A percentile compares a stretch with the other conserved stretches of the same genome.
phyloP scores from a whole-genome alignment of 1,140 invertebrate genomes.

The Bombus superbus region DNA sequence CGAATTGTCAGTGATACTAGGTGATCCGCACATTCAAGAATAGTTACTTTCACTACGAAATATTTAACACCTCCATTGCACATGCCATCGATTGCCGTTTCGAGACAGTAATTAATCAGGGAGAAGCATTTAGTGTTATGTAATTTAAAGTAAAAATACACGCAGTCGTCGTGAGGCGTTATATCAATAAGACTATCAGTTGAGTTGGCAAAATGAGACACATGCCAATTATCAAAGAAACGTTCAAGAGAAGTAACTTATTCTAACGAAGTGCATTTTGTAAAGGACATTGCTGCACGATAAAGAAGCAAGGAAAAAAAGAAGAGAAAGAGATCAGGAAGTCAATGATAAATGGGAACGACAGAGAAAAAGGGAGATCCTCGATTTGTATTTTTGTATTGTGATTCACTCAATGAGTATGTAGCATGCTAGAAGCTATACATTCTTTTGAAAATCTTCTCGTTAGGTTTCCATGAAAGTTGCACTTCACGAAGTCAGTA shows the following conservation, averaged over 20 bases:
- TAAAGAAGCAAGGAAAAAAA: conserved; percentile 28
- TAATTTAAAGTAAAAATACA: conserved; percentile 15
- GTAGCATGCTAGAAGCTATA: conserved; percentile 60
- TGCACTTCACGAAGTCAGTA: conserved; percentile 30
- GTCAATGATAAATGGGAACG: conserved; percentile 31
- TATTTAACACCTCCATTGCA: conserved; percentile 54
- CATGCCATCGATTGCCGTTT: conserved; percentile 25
- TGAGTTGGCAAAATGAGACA: conserved; percentile 1
- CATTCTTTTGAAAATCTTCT: conserved; percentile 54
- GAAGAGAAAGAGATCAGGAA: conserved; percentile 13
- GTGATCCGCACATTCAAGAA: conserved; percentile 53
- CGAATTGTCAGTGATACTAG: conserved; percentile 51
- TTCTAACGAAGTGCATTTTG: conserved; percentile 43
- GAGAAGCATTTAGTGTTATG: conserved; percentile 40
- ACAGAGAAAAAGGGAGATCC: conserved; percentile 53
- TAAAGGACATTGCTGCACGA: conserved; percentile 41
- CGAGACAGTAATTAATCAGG: conserved; percentile 43
- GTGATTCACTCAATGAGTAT: conserved; percentile 65
- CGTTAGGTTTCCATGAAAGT: conserved; percentile 42
- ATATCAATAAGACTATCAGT: conserved; percentile 9
- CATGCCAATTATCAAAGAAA: conserved; percentile 11
- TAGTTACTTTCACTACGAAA: conserved; percentile 51
- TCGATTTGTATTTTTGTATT: conserved; percentile 80
- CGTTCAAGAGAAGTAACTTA: conserved; percentile 37
- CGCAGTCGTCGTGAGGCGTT: conserved; percentile 25